phyloP scores from a whole-genome alignment of 2,797 vertebrate genomes.

The Anguilla obscura region DNA sequence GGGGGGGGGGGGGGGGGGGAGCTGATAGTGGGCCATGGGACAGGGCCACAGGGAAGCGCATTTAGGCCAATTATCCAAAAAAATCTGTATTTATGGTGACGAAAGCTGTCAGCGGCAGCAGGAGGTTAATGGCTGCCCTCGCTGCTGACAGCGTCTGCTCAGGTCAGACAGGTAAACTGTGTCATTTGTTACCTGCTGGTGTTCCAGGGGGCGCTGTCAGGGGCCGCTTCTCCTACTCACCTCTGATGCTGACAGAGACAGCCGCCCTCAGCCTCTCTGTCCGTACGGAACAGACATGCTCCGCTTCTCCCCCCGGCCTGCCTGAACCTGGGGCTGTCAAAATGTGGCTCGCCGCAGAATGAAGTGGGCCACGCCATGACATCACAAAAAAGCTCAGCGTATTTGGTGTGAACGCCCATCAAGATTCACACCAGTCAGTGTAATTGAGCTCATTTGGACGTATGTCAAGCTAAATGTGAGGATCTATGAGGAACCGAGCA shows the following conservation, averaged over 20 bases:
- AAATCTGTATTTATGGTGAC: neutral
- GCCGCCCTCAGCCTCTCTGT: neutral
- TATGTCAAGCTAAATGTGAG: too few species aligned
- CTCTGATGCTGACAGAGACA: neutral
- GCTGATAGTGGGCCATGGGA: neutral
- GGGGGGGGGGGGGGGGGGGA: neutral
- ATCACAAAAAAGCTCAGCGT: neutral
- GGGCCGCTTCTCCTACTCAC: neutral
- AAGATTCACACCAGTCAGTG: neutral
- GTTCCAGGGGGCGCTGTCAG: neutral
- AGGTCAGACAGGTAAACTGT: neutral
- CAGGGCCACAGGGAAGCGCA: neutral
- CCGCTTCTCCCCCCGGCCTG: neutral
- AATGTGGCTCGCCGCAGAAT: neutral
- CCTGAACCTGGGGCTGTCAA: neutral
- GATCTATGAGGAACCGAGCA: too few species aligned
- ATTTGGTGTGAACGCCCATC: neutral
- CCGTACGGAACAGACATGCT: neutral
- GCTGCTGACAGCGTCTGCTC: neutral
- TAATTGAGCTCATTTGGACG: too few species aligned
- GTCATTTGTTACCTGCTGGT: neutral
- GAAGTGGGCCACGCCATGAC: neutral
- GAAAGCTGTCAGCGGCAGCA: neutral
- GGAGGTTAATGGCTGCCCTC: neutral
- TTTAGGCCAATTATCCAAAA: neutral